These are phyloP conservation scores for Drosophila nigrodunni DNA, from an alignment of 1,140 invertebrate species.

Conservation along the genomic window DNA sequence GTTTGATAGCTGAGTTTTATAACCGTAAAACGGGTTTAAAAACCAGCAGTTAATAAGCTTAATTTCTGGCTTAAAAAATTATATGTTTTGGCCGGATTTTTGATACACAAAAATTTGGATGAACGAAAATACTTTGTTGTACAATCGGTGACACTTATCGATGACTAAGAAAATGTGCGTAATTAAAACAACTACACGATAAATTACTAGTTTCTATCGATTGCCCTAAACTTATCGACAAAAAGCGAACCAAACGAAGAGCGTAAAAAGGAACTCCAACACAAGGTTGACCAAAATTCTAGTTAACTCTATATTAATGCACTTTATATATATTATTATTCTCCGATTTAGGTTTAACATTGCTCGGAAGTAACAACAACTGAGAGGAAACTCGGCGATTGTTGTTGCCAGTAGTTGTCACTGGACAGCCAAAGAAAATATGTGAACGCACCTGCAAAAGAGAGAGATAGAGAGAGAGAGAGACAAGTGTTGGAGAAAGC, in stretches of 20 bases:
- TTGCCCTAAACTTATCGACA: not conserved
- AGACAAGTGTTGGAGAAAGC: slow-evolving; percentile 8
- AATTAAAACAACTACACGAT: too few relatives aligned
- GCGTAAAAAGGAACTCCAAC: slow-evolving; percentile 35
- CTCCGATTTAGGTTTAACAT: slow-evolving; percentile 19
- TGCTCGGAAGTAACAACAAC: not conserved
- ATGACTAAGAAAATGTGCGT: too few relatives aligned
- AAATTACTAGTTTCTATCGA: not conserved
- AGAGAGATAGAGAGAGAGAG: not conserved
- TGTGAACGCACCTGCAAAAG: slow-evolving; percentile 28
- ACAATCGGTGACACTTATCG: too few relatives aligned
- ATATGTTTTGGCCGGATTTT: too few relatives aligned
- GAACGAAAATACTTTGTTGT: too few relatives aligned
- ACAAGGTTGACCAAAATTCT: slow-evolving; percentile 38
- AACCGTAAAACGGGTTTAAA: too few relatives aligned
- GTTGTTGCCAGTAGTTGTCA: slow-evolving; percentile 1
- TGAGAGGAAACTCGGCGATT: slow-evolving; percentile 6
- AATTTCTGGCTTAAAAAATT: too few relatives aligned
- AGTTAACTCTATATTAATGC: slow-evolving; percentile 32
- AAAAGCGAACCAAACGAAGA: slow-evolving; percentile 1
- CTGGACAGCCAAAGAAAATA: slow-evolving; percentile 28
- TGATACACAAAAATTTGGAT: too few relatives aligned
- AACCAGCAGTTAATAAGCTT: too few relatives aligned
- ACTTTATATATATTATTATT: slow-evolving; percentile 20
- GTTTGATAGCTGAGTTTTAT: too few relatives aligned